Evolutionary conservation across 2,113 vertebrate genomes (phyloP).

Genomic region (Myotis davidii): DNA sequence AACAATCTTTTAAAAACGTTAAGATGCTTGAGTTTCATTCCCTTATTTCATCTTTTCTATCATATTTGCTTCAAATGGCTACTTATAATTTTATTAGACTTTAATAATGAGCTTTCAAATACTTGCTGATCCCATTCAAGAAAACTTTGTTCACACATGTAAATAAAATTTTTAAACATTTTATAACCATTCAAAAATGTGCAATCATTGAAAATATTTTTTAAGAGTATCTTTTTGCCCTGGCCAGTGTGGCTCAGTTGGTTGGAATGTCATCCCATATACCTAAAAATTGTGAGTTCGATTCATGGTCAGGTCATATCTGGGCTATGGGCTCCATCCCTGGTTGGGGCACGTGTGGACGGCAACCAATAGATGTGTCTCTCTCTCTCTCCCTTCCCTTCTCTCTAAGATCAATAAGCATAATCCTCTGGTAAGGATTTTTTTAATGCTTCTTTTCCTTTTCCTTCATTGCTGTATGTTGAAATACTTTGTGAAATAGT

Average conservation of each 20-base stretch:
- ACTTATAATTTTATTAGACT: background rate
- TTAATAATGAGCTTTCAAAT: background rate
- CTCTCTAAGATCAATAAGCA: background rate
- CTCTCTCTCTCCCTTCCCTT: background rate
- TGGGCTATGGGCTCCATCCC: background rate
- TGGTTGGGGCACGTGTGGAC: too few relatives aligned
- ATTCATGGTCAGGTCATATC: background rate
- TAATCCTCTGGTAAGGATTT: background rate
- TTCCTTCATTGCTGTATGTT: background rate
- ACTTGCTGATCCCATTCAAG: background rate
- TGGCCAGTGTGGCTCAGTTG: background rate
- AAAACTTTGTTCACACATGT: background rate
- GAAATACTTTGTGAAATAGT: background rate
- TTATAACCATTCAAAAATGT: background rate
- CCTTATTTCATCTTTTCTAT: background rate
- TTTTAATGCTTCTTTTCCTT: background rate
- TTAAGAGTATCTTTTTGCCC: background rate
- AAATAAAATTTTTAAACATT: constrained; percentile 1
- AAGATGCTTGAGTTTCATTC: background rate
- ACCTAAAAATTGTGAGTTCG: background rate
- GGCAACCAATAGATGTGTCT: background rate
- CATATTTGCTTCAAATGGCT: background rate
- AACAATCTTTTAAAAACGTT: background rate
- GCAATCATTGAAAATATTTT: background rate
- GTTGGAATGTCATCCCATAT: background rate